Base-by-base conservation (phyloP, 2,888 invertebrate species). In the Andrena camellia region DNA sequence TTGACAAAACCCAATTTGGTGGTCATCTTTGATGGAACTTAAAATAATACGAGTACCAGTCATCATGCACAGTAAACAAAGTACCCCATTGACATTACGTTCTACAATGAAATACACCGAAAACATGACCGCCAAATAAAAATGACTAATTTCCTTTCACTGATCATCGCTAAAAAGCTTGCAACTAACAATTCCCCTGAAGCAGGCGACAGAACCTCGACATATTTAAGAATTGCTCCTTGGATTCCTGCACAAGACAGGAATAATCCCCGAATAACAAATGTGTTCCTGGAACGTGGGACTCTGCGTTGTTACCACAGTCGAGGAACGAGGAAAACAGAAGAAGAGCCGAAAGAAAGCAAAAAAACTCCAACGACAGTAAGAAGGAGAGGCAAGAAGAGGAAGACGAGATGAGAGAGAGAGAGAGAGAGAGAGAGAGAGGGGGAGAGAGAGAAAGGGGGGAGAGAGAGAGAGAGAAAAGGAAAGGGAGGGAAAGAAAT, bases 401-500 rank as follows among this genome's bases (percentile, higher is more conserved):
- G 57, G 31, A 57, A 20, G 20, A 13, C 42, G 42, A 13, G 42
- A 3, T 42, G 42, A 42, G 10, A 10, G 35, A 42, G 42, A 42
- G 13, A 23, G 17, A 23, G 10, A 42, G 17, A 23, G 10, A 42
- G 42, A 42, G 10, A 10, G 35, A 42, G 42, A 42, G 13, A 23
- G 17, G n/a, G 10, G 31, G 42, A 42, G 10, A 10, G 35, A 42
- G 42, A 42, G 13, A 23, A n/a, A n/a, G n/a, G n/a, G n/a, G n/a
- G n/a, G 17, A 23, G 10, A 42, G 42, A 42, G 10, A 10, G 35
- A 42, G 42, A 42, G 13, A 23, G 17, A 23, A 7, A 42, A 26
- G n/a, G 3, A 20, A 26, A 31, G 50, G 31, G 62, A 20, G 42
- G 54, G 67, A 54, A 70, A 75, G 73, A 71, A 64, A 75, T 75